Evolutionary conservation across 2,888 invertebrate species (phyloP), one percentile per base, ranked within the genome.

Genomic region (Leptinotarsa rubiginosa): DNA sequence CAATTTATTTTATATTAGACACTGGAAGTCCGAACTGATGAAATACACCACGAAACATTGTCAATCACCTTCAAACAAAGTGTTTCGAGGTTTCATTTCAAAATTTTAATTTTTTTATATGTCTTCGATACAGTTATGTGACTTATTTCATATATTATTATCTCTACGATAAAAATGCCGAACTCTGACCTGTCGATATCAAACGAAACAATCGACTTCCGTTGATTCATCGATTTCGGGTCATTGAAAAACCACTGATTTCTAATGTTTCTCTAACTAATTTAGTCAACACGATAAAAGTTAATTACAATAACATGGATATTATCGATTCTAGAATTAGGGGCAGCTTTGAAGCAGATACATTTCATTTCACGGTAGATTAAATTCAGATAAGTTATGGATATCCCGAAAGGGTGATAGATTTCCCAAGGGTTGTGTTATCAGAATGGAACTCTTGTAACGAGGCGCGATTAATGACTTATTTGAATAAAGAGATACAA

Each of bases 321-420:
- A 73, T 81, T 84, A 84, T 84, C 82, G 85, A 86, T 85, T 84
- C 83, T 77, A 81, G 81, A 80, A 83, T 82, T 81, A 82, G 77
- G 73, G 70, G 25, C 56, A 65, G 74, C 72, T 77, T 73, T 76
- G 77, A 71, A 75, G 78, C 74, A 82, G 81, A 83, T 84, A 86
- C 87, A 87, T 88, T 88, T 87, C 88, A 88, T 88, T 88, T 88
- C 87, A 88, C 86, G 88, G 87, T 88, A 88, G 87, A 88, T 88
- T 88, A 88, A 88, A 87, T 88, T 88, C 86, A 87, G 86, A 88
- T 88, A 88, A 87, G 86, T 88, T 87, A 88, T 87, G 87, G 88
- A 86, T 87, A 86, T 87, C 86, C 84, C 85, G 87, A 87, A 88
- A 87, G 88, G 88, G 88, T 87, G 87, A 87, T 86, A 87, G 87